Evolutionary conservation across 2,113 vertebrate genomes (phyloP).

Genomic region (Caretta caretta): DNA sequence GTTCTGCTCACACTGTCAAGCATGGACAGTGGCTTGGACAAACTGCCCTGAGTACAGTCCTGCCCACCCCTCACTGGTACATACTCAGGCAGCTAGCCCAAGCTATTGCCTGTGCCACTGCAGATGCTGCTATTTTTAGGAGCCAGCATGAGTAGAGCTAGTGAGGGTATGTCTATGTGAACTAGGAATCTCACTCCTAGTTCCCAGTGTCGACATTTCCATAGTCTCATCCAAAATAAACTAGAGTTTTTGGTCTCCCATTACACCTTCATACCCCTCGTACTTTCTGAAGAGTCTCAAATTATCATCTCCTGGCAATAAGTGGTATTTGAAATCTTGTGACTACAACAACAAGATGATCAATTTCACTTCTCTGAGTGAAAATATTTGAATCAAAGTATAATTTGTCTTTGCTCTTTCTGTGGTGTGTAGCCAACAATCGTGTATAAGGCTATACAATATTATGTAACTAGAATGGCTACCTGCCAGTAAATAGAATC

Average conservation of each 20-base stretch:
- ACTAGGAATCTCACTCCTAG: too few species aligned
- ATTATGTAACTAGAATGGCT: background rate
- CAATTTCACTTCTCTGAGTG: background rate
- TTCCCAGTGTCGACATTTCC: too few species aligned
- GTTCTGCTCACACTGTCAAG: background rate
- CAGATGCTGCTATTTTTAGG: too few species aligned
- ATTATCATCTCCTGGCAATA: background rate
- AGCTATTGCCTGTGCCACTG: too few species aligned
- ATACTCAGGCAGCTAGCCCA: too few species aligned
- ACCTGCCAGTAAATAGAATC: background rate
- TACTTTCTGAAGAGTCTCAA: slow-evolving; percentile 1
- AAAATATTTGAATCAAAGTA: background rate
- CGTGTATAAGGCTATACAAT: background rate
- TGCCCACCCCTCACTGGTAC: too few species aligned
- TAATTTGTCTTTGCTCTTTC: background rate
- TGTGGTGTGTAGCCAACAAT: background rate
- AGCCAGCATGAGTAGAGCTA: too few species aligned
- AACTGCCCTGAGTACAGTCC: too few species aligned
- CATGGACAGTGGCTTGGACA: too few species aligned
- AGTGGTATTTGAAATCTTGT: background rate
- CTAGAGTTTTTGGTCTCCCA: background rate
- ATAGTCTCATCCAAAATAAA: too few species aligned
- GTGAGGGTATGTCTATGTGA: too few species aligned
- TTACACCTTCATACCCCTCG: background rate
- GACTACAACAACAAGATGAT: background rate